Evolutionary conservation across 92 coral and sea anemone species (phyloP), one percentile per base, ranked within the genome.

Genomic region (Umimayanthus kanabou): DNA sequence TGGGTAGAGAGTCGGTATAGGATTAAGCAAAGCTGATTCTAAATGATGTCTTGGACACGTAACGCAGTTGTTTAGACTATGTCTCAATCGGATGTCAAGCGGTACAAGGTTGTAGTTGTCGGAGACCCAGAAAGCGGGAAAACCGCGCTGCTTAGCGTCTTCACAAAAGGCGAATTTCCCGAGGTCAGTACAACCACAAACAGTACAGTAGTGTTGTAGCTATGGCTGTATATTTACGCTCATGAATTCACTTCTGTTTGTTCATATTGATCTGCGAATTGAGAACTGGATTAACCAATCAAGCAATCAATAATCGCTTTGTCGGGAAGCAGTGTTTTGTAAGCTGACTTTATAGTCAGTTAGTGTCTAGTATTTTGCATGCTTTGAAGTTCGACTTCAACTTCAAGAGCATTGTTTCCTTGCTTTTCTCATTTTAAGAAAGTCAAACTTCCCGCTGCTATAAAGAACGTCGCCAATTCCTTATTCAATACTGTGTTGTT

Each of bases 61-160:
- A 83, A 61, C 43, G 11, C 3, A 67, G n/a, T 7, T 16, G 69
- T 55, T 58, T 33, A 11, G 71, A 25, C 15, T 67, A 89, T 89
- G 91, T 82, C 70, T 79, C 65, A 88, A 47, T n/a, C 90, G 65
- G 89, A 64, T 50, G 79, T 39, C 23, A 89, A 85, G 80, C 90
- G 90, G 39, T 89, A 86, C 89, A 92, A 92, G 81, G 86, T 90
- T n/a, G 90, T 92, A 13, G 85, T 92, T 57, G 88, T 92, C 14
- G 94, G 94, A 9, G 94, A 92, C 89, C 74, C 92, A 77, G 91
- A 92, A 79, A 86, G 91, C 88, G 94, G 94, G 16, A 92, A 92
- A 87, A 85, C 92, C 42, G 92, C 92, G 0, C 87, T 92, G 18
- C 55, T 92, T 30, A 87, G 78, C 61, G 89, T 85, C 72, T 90